Conservation (phyloP, 2,797 vertebrate species). For the Columba guinea region DNA sequence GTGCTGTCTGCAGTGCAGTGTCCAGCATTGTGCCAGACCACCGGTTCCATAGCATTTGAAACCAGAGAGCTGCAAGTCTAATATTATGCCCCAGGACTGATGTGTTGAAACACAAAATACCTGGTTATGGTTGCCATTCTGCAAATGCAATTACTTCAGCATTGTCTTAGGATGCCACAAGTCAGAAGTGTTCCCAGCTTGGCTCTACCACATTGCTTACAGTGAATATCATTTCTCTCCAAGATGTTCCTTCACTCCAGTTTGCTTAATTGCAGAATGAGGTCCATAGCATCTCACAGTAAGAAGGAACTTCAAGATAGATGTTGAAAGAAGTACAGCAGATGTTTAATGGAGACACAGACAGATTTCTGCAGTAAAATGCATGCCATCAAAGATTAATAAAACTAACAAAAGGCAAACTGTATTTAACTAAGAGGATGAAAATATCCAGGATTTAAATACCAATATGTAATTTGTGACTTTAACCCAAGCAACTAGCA, state of each 20-base stretch:
- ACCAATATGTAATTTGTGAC: background rate
- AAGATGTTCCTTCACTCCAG: background rate
- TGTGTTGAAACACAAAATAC: background rate
- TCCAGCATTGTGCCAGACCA: background rate
- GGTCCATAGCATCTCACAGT: background rate
- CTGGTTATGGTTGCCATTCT: background rate
- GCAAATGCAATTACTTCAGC: background rate
- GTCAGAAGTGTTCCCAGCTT: background rate
- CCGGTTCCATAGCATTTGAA: background rate
- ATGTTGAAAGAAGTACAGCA: background rate
- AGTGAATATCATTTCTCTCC: background rate
- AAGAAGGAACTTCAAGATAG: background rate
- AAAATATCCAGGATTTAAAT: background rate
- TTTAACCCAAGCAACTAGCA: background rate
- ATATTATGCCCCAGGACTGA: rapidly evolving
- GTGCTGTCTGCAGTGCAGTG: background rate
- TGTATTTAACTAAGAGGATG: slow-evolving; percentile 12
- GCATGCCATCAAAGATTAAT: background rate
- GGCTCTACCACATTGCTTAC: background rate
- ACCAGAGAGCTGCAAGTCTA: background rate
- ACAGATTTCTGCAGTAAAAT: slow-evolving; percentile 7
- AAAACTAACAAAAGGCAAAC: slow-evolving; percentile 8
- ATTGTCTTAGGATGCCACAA: background rate
- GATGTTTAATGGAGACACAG: slow-evolving; percentile 33
- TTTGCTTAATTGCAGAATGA: background rate